Conservation (phyloP, 2,888 invertebrate genomes). For the Melolontha melolontha region DNA sequence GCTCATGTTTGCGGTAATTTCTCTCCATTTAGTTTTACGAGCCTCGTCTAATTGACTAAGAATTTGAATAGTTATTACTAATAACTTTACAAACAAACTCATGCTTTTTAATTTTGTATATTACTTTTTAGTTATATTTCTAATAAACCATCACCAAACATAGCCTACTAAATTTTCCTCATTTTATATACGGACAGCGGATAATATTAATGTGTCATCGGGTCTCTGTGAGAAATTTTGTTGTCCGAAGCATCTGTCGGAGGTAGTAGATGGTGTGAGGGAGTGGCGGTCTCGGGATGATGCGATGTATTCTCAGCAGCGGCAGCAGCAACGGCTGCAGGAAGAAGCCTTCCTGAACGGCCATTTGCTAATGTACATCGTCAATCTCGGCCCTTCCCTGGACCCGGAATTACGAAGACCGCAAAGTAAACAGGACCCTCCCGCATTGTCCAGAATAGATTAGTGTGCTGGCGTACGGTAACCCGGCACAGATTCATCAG, state of each 20-base stretch:
- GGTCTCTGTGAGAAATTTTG: conserved; percentile 57
- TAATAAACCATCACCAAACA: too few relatives aligned
- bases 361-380: conserved; percentile 64
- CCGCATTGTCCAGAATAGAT: conserved; percentile 57
- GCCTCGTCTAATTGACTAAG: too few relatives aligned
- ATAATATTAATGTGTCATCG: conserved; percentile 11
- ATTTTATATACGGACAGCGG: too few relatives aligned
- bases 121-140: too few relatives aligned
- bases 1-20: too few relatives aligned
- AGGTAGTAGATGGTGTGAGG: conserved; percentile 34
- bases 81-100: too few relatives aligned
- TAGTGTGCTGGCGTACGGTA: conserved; percentile 37
- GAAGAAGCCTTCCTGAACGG: conserved; percentile 50
- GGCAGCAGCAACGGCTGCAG: background rate
- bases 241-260: conserved; percentile 61
- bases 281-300: conserved; percentile 15
- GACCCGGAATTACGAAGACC: conserved; percentile 50
- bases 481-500: conserved; percentile 37
- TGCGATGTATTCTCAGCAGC: conserved; percentile 1
- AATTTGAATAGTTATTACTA: too few relatives aligned
- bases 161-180: too few relatives aligned
- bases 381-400: conserved; percentile 58
- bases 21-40: too few relatives aligned
- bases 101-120: too few relatives aligned
- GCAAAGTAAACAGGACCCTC: conserved; percentile 56